Conservation (phyloP, 2,888 invertebrate genomes). For the Chironomus tentans region DNA sequence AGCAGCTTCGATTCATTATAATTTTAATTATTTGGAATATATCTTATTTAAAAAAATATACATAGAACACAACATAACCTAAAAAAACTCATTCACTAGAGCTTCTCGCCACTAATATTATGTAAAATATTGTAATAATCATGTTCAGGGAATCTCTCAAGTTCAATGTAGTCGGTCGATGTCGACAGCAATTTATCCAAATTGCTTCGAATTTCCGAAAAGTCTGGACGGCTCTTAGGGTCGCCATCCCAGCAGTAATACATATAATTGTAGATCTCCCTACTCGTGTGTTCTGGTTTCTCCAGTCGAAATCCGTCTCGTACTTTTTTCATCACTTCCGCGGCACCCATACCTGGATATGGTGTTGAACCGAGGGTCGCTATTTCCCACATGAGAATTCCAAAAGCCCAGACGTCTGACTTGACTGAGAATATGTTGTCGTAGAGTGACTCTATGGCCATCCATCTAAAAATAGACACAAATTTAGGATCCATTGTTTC, state of each 20-base stretch:
- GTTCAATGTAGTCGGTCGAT: conserved; percentile 87
- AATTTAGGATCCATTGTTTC: not conserved
- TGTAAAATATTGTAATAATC: conserved; percentile 73
- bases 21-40: no score
- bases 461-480: conserved; percentile 59
- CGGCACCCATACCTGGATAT: conserved; percentile 85
- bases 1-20: no score
- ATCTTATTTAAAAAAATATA: no score
- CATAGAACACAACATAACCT: no score
- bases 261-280: conserved; percentile 91
- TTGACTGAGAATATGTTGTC: conserved; percentile 90
- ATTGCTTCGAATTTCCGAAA: conserved; percentile 69
- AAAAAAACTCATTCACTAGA: conserved; percentile 32
- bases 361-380: conserved; percentile 92
- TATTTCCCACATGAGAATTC: conserved; percentile 91
- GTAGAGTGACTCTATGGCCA: conserved; percentile 91
- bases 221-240: conserved; percentile 72
- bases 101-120: conserved; percentile 75
- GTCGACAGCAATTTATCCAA: conserved; percentile 76
- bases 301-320: conserved; percentile 83
- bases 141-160: conserved; percentile 86
- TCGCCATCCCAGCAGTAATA: conserved; percentile 91
- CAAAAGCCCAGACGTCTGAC: conserved; percentile 88
- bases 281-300: conserved; percentile 86
- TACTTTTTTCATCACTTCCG: conserved; percentile 82